phyloP scores from a whole-genome alignment of 2,888 invertebrate genomes.

The Nephrocerus scutellatus region DNA sequence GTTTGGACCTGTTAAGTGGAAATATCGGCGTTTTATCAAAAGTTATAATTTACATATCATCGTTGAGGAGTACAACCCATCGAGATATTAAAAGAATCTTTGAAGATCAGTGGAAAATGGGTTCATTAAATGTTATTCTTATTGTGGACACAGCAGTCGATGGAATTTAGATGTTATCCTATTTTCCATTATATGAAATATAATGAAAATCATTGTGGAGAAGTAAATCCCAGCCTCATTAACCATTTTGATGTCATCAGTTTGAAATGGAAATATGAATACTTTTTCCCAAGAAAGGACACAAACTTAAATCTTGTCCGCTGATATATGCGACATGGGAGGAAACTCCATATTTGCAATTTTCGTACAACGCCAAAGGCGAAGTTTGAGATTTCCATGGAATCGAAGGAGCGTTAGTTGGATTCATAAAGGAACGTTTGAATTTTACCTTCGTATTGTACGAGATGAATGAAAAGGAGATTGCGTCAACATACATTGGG shows the following conservation, averaged over 20 bases:
- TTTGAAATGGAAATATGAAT: constrained; percentile 21
- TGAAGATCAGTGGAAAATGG: no score
- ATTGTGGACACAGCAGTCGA: no score
- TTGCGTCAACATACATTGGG: constrained; percentile 26
- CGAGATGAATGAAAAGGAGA: constrained; percentile 27
- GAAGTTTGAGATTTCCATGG: constrained; percentile 22
- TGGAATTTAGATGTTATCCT: constrained; percentile 32
- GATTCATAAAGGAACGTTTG: constrained; percentile 29
- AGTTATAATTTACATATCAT: no score
- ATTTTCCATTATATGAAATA: constrained; percentile 34
- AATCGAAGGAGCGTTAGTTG: constrained; percentile 33
- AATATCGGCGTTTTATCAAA: no score
- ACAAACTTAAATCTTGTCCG: constrained; percentile 32
- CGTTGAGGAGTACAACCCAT: no score
- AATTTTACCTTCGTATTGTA: constrained; percentile 31
- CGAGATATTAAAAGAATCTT: no score
- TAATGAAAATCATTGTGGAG: constrained; percentile 22
- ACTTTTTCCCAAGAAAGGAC: constrained; percentile 30
- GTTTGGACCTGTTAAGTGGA: no score
- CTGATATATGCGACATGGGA: constrained; percentile 36
- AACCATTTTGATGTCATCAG: constrained; percentile 23
- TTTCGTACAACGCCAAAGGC: neutral
- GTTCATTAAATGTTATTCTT: no score
- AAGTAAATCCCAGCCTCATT: constrained; percentile 24
- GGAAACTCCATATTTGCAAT: constrained; percentile 32